Evolutionary conservation across 2,797 vertebrate species (phyloP), one percentile per base, ranked within the genome.

Genomic region (Sebastes cheni): DNA sequence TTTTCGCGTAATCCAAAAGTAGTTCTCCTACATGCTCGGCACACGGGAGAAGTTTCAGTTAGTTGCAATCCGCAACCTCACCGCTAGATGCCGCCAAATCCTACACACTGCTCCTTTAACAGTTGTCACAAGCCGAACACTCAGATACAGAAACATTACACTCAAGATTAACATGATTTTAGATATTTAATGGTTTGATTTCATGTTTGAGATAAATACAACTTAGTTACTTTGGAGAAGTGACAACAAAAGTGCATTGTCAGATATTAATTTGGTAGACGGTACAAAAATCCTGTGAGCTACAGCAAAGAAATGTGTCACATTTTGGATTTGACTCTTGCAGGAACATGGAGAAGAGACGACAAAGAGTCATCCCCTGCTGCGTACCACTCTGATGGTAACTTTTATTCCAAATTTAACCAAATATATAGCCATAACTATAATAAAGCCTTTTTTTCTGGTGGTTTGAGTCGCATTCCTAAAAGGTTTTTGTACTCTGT

Each of bases 381-480:
- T 65, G 82, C 83, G 14, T 81, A 84, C 67, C 72, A 90, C 39
- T 81, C 80, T 78, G 92, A 95, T 67, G 93, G 94, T 95, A 92
- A 78, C 4, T n/a, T 64, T 39, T 34, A 54, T 67, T 76, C 23
- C 3, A 4, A 55, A 62, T 8, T 30, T 64, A 30, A 50, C 7
- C 2, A 29, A 58, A 67, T 22, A 46, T 16, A 4, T 66, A 42
- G 32, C 69, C 4, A 6, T 34, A 64, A 27, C 9, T 29, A 5
- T 27, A 22, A 20, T 5, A 7, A 6, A 2, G n/a, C 9, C 1
- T 12, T 13, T 14, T 71, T 71, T 54, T 25, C 9, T 25, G 27
- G 23, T 59, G 8, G 14, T 27, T 70, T 72, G 23, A 29, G 60
- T 78, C 23, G 8, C 4, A 29, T 52, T 77, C 20, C 23, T 42